Percentiles rank a stretch among this genome's conserved stretches.
These are phyloP conservation scores for Heliconius himera DNA, from an alignment of 1,140 invertebrate species.

Conservation along the genomic window DNA sequence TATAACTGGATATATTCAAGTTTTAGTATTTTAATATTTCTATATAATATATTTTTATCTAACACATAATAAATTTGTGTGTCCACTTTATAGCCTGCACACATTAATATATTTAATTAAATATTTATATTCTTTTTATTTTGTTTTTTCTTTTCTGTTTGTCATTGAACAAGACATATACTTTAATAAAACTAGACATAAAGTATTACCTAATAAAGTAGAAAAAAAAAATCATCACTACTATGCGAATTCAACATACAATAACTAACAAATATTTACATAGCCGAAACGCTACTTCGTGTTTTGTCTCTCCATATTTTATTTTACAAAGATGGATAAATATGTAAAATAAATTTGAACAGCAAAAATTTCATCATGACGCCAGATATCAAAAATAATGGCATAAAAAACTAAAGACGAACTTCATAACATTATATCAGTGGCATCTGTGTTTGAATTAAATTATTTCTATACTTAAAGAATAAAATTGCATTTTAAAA, in stretches of 20 bases:
- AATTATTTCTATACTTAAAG: no score
- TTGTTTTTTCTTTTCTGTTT: neutral
- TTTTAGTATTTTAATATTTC: neutral
- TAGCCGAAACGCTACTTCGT: neutral
- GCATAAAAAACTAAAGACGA: no score
- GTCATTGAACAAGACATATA: no score
- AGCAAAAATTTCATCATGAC: no score
- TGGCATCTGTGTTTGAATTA: no score
- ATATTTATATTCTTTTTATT: neutral
- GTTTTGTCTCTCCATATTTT: neutral
- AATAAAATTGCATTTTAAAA: no score
- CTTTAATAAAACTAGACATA: neutral
- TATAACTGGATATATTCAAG: conserved; percentile 3
- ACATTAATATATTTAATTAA: neutral
- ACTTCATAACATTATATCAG: no score
- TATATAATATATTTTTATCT: conserved; percentile 10
- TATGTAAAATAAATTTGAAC: no score
- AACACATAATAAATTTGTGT: neutral
- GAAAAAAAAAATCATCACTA: conserved; percentile 7
- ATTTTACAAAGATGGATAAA: no score
- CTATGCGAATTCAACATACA: neutral
- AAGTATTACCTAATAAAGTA: neutral
- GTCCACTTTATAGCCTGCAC: neutral
- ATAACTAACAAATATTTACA: neutral
- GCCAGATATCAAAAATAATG: no score